Base-by-base conservation (phyloP, 2,888 invertebrate genomes). In the Pheosia tremula region DNA sequence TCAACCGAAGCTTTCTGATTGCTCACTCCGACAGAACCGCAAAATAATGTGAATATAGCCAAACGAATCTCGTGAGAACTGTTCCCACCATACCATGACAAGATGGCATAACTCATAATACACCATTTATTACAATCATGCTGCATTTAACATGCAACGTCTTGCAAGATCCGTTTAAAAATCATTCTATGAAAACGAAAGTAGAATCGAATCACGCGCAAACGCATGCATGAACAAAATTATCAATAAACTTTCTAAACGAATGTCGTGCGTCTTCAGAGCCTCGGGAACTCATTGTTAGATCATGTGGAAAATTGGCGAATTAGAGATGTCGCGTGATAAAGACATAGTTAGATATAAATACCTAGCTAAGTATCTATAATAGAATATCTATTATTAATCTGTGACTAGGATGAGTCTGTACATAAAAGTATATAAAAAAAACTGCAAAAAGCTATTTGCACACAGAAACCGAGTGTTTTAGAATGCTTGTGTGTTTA, bases 231-330 rank as follows among this genome's bases (percentile, higher is more conserved):
- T 49, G 55, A n/a, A 65, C 72, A 63, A 68, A 58, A 71, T 45
- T 64, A 58, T 57, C 57, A 52, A 53, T 61, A 57, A 63, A 61
- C 65, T 71, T 71, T 72, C 64, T 53, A 24, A 58, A 55, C 72
- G 59, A 61, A 24, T 24, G 24, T 24, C 24, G 24, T 24, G 24
- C 68, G 64, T 68, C 58, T 61, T 54, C 5, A 3, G 24, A 53
- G 37, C 5, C 24, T 37, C 53, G 10, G 11, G 53, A 53, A 6
- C 53, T 11, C 53, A 24, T 53, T 53, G 53, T 53, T 10, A 37
- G 53, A 53, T 53, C 53, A 53, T 37, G 53, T 37, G 53, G 53
- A 37, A 37, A 53, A 53, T 53, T 53, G 53, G 37, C 53, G 37
- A 37, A 47, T n/a, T 47, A 47, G 47, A n/a, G 47, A 47, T 47